phyloP scores from a whole-genome alignment of 2,888 invertebrate genomes.

The Drosophila neoperkinsi region DNA sequence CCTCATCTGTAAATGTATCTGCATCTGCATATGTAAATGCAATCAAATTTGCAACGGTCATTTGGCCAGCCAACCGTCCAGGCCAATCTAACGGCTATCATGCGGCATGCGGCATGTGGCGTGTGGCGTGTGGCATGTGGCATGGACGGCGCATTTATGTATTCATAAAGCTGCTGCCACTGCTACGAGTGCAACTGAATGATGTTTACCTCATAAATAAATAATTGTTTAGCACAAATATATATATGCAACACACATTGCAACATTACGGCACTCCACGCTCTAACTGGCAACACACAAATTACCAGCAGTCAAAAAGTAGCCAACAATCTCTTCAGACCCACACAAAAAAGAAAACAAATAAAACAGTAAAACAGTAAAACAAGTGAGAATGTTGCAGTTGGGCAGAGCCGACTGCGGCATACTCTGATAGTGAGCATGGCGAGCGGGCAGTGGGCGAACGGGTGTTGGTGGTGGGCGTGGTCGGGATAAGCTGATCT shows the following conservation, averaged over 20 bases:
- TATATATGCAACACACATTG: slow-evolving; percentile 40
- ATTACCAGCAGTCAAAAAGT: slow-evolving; percentile 68
- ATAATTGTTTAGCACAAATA: slow-evolving; percentile 76
- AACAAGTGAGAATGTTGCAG: slow-evolving; percentile 1
- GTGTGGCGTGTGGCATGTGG: slow-evolving; percentile 44
- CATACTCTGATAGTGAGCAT: background rate
- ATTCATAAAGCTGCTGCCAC: slow-evolving; percentile 69
- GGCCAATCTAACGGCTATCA: slow-evolving; percentile 78
- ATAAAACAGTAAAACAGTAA: slow-evolving; percentile 12
- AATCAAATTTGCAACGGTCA: slow-evolving; percentile 79
- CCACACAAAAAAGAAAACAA: background rate
- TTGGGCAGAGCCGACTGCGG: background rate
- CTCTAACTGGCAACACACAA: slow-evolving; percentile 59
- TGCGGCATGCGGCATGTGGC: slow-evolving; percentile 50
- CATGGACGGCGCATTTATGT: slow-evolving; percentile 67
- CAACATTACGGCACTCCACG: slow-evolving; percentile 4
- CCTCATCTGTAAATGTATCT: slow-evolving; percentile 51
- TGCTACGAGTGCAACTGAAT: slow-evolving; percentile 69
- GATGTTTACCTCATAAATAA: slow-evolving; percentile 80
- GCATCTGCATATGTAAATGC: slow-evolving; percentile 74
- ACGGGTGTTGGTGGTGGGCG: background rate
- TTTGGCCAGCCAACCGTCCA: slow-evolving; percentile 72
- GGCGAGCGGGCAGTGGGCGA: too few species aligned
- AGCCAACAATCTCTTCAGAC: slow-evolving; percentile 50
- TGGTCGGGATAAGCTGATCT: background rate